Evolutionary conservation across 2,888 invertebrate species (phyloP), one percentile per base, ranked within the genome.

Genomic region (Chymomyza fuscimana): DNA sequence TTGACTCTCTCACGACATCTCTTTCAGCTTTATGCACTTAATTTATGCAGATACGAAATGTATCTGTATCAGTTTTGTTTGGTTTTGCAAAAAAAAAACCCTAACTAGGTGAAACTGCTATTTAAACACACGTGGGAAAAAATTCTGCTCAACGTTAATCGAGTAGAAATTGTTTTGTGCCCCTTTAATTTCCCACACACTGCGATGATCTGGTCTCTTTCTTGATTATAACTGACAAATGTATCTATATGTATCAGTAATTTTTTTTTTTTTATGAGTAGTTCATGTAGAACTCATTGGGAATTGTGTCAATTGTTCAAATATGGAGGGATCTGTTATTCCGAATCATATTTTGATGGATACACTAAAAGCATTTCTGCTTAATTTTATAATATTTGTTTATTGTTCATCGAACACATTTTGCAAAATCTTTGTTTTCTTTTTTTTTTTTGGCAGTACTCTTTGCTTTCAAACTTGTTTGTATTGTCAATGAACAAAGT

Each of bases 121-220:
- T 70, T 66, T 65, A 68, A 72, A 72, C 73, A 68, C 82, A 81
- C 85, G 85, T 85, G 85, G 82, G 82, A 85, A 73, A 77, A 61
- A 69, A 69, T 67, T 77, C 58, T 50, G 40, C 61, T 19, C 54
- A 66, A 56, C 61, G 54, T 59, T 62, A 58, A 67, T 63, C 50
- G 70, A 65, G 65, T 54, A 7, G 56, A 76, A 70, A 70, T 67
- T 65, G 59, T 60, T 77, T 79, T 72, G 73, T 32, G 32, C 66
- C 64, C 73, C 63, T 76, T 79, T 67, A 60, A 79, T 76, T 76
- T 78, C 70, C 71, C 80, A 77, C 78, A 70, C 63, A 22, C 52
- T 72, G 7, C 4, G 51, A 3, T 36, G 70, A 19, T 67, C 52
- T 63, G 61, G 63, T 63, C 61, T 63, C 61, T 54, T 51, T 70